These are phyloP conservation scores for Caenorhabditis drosophilae DNA, from an alignment of 2,888 invertebrate species.

Conservation along the genomic window DNA sequence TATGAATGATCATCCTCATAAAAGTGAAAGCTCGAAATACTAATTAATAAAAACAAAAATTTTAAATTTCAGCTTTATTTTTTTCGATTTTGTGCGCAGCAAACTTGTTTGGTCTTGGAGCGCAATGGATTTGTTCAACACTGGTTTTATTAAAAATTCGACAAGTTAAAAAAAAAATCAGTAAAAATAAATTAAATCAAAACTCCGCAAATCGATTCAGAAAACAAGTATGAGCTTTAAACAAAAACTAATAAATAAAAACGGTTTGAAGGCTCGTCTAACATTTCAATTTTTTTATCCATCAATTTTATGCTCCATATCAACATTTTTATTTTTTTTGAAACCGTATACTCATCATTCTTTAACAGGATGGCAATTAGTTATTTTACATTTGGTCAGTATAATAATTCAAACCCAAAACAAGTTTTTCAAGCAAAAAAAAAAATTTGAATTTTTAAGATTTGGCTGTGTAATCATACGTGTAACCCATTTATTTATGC, in stretches of 20 bases:
- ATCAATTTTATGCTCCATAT: slow-evolving; percentile 63
- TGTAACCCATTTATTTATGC: slow-evolving; percentile 67
- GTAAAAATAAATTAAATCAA: slow-evolving; percentile 63
- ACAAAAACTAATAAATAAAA: neutral
- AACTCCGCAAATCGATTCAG: slow-evolving; percentile 65
- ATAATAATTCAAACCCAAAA: neutral
- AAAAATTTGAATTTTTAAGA: slow-evolving; percentile 43
- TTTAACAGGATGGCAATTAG: slow-evolving; percentile 50
- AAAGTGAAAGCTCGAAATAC: slow-evolving; percentile 10
- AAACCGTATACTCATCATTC: slow-evolving; percentile 54
- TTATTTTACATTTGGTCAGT: slow-evolving; percentile 58
- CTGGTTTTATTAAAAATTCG: slow-evolving; percentile 63
- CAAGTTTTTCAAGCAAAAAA: neutral
- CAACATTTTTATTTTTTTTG: slow-evolving; percentile 58
- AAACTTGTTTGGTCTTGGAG: slow-evolving; percentile 47
- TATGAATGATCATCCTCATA: slow-evolving; percentile 27
- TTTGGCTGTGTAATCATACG: slow-evolving; percentile 62
- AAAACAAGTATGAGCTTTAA: slow-evolving; percentile 54
- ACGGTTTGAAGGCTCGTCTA: slow-evolving; percentile 54
- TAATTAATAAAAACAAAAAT: neutral
- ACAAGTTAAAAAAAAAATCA: slow-evolving; percentile 64
- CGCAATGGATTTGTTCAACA: slow-evolving; percentile 60
- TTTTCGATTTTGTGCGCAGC: slow-evolving; percentile 41
- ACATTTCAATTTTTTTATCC: slow-evolving; percentile 68
- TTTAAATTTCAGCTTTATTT: slow-evolving; percentile 44